Percentiles rank a stretch among this genome's conserved stretches.
phyloP scores from a whole-genome alignment of 2,113 vertebrate species.

The Turnix velox region DNA sequence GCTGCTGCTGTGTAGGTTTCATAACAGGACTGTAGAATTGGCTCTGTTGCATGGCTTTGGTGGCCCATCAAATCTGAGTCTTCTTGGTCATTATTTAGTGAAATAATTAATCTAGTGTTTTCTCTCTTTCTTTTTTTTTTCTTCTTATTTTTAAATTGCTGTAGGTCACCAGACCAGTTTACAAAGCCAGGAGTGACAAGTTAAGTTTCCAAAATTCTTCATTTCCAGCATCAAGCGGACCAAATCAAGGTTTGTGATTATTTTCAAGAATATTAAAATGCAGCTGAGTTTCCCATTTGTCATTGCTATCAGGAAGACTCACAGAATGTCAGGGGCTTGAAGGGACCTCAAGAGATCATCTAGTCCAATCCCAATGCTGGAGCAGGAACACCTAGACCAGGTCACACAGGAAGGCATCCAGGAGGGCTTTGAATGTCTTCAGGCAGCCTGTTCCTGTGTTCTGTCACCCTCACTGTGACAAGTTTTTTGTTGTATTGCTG shows the following conservation, averaged over 20 bases:
- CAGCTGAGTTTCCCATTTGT: not conserved
- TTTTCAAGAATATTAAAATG: not conserved
- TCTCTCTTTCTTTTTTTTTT: not conserved
- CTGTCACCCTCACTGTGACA: too few species aligned
- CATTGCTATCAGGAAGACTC: not conserved
- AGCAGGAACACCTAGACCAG: too few species aligned
- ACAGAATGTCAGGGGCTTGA: too few species aligned
- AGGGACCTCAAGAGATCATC: too few species aligned
- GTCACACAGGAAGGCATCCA: too few species aligned
- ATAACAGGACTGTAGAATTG: not conserved
- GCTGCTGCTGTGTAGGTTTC: not conserved
- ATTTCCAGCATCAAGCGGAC: slow-evolving; percentile 64
- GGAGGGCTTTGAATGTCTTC: too few species aligned
- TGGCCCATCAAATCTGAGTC: not conserved
- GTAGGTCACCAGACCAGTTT: slow-evolving; percentile 75
- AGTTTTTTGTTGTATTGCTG: too few species aligned
- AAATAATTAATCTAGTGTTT: not conserved
- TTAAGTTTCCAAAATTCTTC: slow-evolving; percentile 65
- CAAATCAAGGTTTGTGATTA: slow-evolving; percentile 46
- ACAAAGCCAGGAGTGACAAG: slow-evolving; percentile 61
- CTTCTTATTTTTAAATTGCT: not conserved
- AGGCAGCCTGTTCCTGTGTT: too few species aligned
- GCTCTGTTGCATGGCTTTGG: not conserved
- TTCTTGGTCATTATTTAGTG: not conserved
- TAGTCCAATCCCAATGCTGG: too few species aligned